Conservation (phyloP, 2,113 vertebrate species). For the Oncorhynchus kisutch region DNA sequence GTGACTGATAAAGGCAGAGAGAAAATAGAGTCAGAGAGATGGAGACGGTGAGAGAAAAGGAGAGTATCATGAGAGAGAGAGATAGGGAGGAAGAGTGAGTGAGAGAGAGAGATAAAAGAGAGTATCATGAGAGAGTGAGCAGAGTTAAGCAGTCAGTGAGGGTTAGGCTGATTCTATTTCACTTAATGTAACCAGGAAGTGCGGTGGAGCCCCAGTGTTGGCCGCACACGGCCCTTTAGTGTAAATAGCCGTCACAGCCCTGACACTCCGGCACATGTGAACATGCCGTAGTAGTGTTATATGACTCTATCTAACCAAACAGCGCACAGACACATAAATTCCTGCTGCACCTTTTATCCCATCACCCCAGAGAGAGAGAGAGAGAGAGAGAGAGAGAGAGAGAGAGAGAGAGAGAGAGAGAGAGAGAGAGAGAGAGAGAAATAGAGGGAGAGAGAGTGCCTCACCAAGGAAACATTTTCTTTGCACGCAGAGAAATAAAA, state of each 20-base stretch:
- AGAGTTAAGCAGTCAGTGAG: constrained; percentile 8
- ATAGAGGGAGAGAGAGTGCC: constrained; percentile 1
- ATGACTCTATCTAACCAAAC: constrained; percentile 74
- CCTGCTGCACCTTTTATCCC: constrained; percentile 54
- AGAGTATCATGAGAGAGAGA: neutral
- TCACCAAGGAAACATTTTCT: constrained; percentile 64
- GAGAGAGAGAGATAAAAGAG: neutral
- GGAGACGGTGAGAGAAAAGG: neutral
- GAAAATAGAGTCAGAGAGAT: constrained; percentile 32
- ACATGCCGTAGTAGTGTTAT: constrained; percentile 59
- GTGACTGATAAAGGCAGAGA: neutral
- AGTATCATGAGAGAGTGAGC: neutral
- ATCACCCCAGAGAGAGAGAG: constrained; percentile 32
- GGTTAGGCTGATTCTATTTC: constrained; percentile 62
- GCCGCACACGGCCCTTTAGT: constrained; percentile 65
- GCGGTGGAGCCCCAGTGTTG: constrained; percentile 55
- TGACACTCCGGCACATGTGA: constrained; percentile 63
- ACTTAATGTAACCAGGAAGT: constrained; percentile 69
- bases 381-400: constrained; percentile 15
- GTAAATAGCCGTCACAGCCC: constrained; percentile 68
- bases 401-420: constrained; percentile 27
- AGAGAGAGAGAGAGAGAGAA: neutral
- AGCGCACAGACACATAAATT: constrained; percentile 64
- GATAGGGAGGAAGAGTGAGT: neutral
- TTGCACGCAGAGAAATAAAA: constrained; percentile 60